These are phyloP conservation scores for fruit fly (Drosophila melanogaster) DNA, from an alignment of 1,140 invertebrate genomes.

Conservation along the genomic window Release_6_plus_ISO1_MT NT_033779.5:17705501-17706000, in stretches of 20 bases:
- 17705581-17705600: slow-evolving; percentile 60
- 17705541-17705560: slow-evolving; percentile 20
- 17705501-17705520: slow-evolving; percentile 36
- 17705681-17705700: slow-evolving; percentile 7
- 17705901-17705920: background rate
- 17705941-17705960: background rate
- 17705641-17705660: slow-evolving; percentile 20
- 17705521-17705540: slow-evolving; percentile 22
- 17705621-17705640: slow-evolving; percentile 19
- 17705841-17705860: too few relatives aligned
- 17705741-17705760: slow-evolving; percentile 7
- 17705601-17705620: slow-evolving; percentile 38
- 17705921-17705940: background rate
- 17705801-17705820: background rate
- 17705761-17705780: background rate
- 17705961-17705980: background rate
- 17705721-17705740: slow-evolving; percentile 40
- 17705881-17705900: too few relatives aligned
- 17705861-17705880: background rate
- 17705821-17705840: background rate
- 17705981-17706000: background rate
- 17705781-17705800: slow-evolving; percentile 6
- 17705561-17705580: slow-evolving; percentile 18
- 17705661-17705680: slow-evolving; percentile 20
- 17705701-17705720: slow-evolving; percentile 46